Evolutionary conservation across 2,888 invertebrate genomes (phyloP).

Genomic region (Morpho achilles): DNA sequence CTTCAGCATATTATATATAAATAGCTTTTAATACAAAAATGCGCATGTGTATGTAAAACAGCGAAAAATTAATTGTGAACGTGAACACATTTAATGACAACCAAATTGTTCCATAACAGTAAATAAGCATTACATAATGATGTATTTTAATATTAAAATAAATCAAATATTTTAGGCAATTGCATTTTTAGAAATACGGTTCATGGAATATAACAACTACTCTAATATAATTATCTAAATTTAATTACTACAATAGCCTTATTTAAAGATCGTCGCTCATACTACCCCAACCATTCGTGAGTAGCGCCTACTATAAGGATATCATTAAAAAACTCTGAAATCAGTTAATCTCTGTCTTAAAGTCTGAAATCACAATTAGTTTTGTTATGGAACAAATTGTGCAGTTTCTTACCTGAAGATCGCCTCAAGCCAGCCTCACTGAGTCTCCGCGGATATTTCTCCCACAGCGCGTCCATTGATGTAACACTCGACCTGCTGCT

Average conservation of each 20-base stretch:
- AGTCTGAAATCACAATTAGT: too few species aligned
- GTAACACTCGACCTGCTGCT: constrained; percentile 80
- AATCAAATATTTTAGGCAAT: too few species aligned
- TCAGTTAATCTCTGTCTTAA: too few species aligned
- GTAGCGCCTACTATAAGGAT: too few species aligned
- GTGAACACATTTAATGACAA: constrained; percentile 31
- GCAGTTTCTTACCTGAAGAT: constrained; percentile 82
- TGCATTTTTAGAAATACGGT: too few species aligned
- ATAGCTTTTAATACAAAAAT: constrained; percentile 26
- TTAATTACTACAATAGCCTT: too few species aligned
- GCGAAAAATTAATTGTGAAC: constrained; percentile 31
- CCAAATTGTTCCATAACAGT: constrained; percentile 32
- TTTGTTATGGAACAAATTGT: constrained; percentile 16
- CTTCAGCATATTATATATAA: constrained; percentile 24
- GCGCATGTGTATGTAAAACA: constrained; percentile 27
- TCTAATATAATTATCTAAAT: too few species aligned
- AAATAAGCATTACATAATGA: constrained; percentile 16
- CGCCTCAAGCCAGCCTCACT: constrained; percentile 87
- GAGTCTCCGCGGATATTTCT: constrained; percentile 84
- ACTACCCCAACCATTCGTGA: too few species aligned
- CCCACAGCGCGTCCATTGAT: constrained; percentile 87
- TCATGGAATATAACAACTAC: too few species aligned
- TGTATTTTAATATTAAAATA: not conserved
- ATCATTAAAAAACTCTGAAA: too few species aligned
- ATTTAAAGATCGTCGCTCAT: too few species aligned